A percentile compares a stretch with the other conserved stretches of the same genome.
Conservation (phyloP, 2,888 invertebrate species). For the Branchipolynoe longqiensis region DNA sequence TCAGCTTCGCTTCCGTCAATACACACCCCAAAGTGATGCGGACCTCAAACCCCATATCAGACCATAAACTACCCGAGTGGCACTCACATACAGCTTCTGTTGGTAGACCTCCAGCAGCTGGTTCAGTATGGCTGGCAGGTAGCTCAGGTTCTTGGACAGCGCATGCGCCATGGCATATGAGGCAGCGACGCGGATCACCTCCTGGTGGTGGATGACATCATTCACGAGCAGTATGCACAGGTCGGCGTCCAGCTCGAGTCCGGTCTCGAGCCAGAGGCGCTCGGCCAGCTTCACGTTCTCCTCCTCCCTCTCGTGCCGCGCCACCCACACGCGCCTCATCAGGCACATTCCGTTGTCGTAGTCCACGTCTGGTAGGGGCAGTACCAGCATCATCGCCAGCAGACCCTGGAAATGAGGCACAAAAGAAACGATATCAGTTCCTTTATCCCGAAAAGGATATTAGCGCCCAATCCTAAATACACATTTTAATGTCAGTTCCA, state of each 20-base stretch:
- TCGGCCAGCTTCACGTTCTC: conserved; percentile 86
- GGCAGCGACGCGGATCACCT: conserved; percentile 91
- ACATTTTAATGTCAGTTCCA: too few relatives aligned
- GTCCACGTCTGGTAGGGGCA: conserved; percentile 83
- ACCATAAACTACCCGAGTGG: too few relatives aligned
- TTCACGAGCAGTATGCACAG: conserved; percentile 73
- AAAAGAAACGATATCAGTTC: neutral
- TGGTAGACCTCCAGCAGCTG: conserved; percentile 88
- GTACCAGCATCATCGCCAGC: conserved; percentile 85
- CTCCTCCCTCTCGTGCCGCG: conserved; percentile 89
- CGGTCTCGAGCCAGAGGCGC: conserved; percentile 74
- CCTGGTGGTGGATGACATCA: conserved; percentile 88
- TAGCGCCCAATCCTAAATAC: too few relatives aligned
- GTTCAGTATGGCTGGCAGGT: conserved; percentile 85
- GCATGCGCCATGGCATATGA: conserved; percentile 88
- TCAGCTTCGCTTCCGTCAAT: too few relatives aligned
- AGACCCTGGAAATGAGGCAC: conserved; percentile 84
- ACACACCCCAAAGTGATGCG: too few relatives aligned
- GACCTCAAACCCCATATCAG: too few relatives aligned
- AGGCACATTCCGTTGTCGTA: conserved; percentile 84
- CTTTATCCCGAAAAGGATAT: neutral
- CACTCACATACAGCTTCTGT: conserved; percentile 87
- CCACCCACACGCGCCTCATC: conserved; percentile 89
- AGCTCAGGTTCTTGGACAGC: conserved; percentile 82
- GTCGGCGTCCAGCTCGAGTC: conserved; percentile 73